These are phyloP conservation scores for Malurus cyaneus DNA, from an alignment of 2,113 vertebrate genomes.

Conservation along the genomic window DNA sequence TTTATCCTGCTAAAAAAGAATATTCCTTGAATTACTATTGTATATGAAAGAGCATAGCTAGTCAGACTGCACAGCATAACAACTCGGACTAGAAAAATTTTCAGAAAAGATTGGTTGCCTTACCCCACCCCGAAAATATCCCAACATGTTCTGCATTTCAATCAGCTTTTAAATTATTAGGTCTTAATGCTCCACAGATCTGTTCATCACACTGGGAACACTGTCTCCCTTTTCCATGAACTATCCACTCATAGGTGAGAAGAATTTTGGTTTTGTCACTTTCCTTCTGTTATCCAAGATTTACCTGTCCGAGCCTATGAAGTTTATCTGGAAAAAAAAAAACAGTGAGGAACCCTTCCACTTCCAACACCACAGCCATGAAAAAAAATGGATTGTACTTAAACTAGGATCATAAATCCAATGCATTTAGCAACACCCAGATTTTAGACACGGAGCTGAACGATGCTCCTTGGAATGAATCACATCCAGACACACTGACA, in stretches of 20 bases:
- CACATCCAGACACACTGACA: background rate
- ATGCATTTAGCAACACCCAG: background rate
- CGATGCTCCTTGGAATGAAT: background rate
- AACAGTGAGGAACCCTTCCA: background rate
- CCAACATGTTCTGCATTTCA: background rate
- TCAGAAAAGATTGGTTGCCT: background rate
- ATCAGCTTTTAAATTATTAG: background rate
- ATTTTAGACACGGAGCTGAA: background rate
- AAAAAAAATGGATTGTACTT: background rate
- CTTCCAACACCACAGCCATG: background rate
- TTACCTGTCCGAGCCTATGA: background rate
- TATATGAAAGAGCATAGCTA: background rate
- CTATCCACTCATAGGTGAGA: background rate
- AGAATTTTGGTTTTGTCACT: background rate
- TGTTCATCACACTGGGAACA: background rate
- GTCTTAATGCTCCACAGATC: background rate
- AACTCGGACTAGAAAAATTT: background rate
- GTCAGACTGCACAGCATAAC: background rate
- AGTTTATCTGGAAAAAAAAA: background rate
- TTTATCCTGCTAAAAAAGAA: constrained; percentile 38
- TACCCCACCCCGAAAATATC: background rate
- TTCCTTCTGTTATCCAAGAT: background rate
- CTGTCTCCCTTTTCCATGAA: background rate
- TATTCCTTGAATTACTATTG: constrained; percentile 1
- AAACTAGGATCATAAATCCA: background rate